These are phyloP conservation scores for Daktulosphaira vitifoliae DNA, from an alignment of 1,140 invertebrate genomes.

Conservation along the genomic window DNA sequence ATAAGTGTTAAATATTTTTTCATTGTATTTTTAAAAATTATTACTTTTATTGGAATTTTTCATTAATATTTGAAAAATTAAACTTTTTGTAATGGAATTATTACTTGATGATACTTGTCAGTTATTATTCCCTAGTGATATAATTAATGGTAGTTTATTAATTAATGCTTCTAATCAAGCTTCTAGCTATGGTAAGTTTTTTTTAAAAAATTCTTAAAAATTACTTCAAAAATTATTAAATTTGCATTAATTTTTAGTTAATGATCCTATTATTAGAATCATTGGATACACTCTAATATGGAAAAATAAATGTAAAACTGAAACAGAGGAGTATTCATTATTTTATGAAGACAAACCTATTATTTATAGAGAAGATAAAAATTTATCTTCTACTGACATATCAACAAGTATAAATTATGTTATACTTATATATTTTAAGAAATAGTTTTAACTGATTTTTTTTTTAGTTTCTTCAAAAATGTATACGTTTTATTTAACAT, in stretches of 20 bases:
- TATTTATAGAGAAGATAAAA: not conserved
- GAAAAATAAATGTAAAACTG: not conserved
- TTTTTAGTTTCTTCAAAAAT: not conserved
- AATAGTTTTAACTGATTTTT: no score
- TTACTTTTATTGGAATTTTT: no score
- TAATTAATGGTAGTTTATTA: not conserved
- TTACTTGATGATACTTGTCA: not conserved
- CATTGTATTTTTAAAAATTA: no score
- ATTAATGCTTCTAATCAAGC: no score
- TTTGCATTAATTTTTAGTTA: no score
- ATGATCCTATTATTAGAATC: not conserved
- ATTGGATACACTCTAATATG: not conserved
- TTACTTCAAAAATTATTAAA: no score
- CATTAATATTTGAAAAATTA: no score
- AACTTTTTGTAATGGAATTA: not conserved
- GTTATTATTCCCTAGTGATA: not conserved
- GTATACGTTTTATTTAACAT: not conserved
- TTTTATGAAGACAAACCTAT: not conserved
- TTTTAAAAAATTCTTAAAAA: not conserved
- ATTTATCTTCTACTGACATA: not conserved
- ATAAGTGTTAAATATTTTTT: no score
- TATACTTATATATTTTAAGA: no score
- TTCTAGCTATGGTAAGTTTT: constrained; percentile 17
- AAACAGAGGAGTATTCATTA: not conserved
- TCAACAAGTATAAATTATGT: not conserved